Percentiles rank a stretch among this genome's conserved stretches.
Evolutionary conservation across 2,888 invertebrate species (phyloP).

Genomic region (Trachelus tabidus): DNA sequence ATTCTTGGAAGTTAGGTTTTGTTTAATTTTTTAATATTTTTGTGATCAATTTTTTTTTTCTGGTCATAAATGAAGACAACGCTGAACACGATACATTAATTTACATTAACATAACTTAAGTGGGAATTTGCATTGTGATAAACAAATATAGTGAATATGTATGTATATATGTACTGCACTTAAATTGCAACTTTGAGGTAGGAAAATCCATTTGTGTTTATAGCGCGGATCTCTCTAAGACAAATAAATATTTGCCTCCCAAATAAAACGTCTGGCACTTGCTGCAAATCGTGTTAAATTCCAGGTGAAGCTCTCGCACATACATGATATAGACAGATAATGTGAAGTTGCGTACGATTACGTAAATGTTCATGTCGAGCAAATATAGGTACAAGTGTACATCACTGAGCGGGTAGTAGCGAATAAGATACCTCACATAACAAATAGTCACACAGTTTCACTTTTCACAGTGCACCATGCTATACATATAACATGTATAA

Average conservation of each 20-base stretch:
- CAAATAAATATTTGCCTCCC: neutral
- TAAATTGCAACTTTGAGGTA: neutral
- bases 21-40: neutral
- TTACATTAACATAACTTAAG: neutral
- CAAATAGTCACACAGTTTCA: neutral
- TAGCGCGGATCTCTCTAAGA: neutral
- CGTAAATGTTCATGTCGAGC: neutral
- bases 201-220: neutral
- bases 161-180: neutral
- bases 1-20: neutral
- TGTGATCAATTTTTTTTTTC: neutral
- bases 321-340: too few species aligned
- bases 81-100: neutral
- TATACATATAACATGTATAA: neutral
- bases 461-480: neutral
- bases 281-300: neutral
- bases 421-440: neutral
- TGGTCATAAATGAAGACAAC: neutral
- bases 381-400: neutral
- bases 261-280: neutral
- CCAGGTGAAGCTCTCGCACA: neutral
- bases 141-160: neutral
- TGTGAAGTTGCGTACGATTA: neutral
- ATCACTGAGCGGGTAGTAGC: neutral
- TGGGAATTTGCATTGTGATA: neutral